Evolutionary conservation across 2,797 vertebrate species (phyloP).

Genomic region (Clarias fuscus): DNA sequence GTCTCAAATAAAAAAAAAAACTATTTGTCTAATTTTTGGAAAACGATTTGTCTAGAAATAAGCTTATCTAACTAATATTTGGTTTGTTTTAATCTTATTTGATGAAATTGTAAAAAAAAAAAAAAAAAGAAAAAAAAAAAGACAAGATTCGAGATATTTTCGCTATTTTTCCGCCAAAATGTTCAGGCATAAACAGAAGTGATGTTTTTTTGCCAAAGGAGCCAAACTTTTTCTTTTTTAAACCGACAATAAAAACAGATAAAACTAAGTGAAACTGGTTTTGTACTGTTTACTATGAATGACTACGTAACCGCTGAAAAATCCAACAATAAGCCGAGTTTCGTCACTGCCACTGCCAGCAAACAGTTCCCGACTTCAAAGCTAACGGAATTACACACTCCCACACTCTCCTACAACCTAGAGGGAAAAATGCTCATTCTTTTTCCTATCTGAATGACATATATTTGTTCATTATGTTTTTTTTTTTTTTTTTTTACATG

Average conservation of each 20-base stretch:
- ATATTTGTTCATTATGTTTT: neutral
- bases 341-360: neutral
- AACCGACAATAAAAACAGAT: neutral
- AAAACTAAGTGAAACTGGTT: neutral
- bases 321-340: neutral
- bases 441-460: neutral
- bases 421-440: neutral
- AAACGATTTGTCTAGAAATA: no score
- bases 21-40: no score
- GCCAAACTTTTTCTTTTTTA: neutral
- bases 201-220: neutral
- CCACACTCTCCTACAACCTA: neutral
- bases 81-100: no score
- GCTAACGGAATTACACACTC: neutral
- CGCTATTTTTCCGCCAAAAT: neutral
- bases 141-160: no score
- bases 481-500: neutral
- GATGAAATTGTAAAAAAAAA: no score
- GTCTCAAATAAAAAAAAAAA: no score
- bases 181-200: neutral
- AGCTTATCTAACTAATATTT: no score
- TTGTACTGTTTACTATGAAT: neutral
- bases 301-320: neutral
- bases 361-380: constrained; percentile 2
- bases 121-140: no score